These are phyloP conservation scores for Cherax destructor DNA, from an alignment of 1,140 invertebrate species.

Conservation along the genomic window DNA sequence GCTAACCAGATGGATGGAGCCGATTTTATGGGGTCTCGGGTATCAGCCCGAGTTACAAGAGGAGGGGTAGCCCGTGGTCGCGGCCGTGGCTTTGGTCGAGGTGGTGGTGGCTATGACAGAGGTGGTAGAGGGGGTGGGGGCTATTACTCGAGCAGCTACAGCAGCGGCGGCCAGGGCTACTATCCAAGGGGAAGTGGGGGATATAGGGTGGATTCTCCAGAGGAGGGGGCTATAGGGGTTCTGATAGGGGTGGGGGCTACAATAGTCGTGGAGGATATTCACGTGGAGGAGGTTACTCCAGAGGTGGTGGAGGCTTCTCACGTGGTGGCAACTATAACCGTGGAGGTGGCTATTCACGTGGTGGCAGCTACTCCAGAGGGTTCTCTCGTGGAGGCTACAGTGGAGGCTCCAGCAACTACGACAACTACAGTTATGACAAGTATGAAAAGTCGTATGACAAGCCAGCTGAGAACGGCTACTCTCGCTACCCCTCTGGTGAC, in stretches of 20 bases:
- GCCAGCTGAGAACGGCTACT: constrained; percentile 71
- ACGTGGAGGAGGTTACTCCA: constrained; percentile 59
- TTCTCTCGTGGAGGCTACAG: constrained; percentile 67
- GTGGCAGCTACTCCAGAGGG: constrained; percentile 68
- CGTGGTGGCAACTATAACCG: constrained; percentile 55
- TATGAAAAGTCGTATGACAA: constrained; percentile 70
- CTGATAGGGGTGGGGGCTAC: constrained; percentile 64
- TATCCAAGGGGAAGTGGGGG: constrained; percentile 69
- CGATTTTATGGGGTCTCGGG: constrained; percentile 68
- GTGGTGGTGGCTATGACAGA: constrained; percentile 50
- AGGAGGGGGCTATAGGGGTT: constrained; percentile 64
- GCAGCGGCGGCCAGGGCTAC: constrained; percentile 54
- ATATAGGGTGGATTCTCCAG: constrained; percentile 60
- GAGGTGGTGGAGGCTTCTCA: constrained; percentile 62
- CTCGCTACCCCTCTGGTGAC: constrained; percentile 69
- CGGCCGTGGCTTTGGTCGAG: constrained; percentile 50
- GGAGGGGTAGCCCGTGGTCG: constrained; percentile 70
- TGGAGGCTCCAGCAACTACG: constrained; percentile 63
- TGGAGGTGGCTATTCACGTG: constrained; percentile 64
- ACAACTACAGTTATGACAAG: constrained; percentile 65
- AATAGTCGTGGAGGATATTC: constrained; percentile 60
- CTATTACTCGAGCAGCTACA: constrained; percentile 57
- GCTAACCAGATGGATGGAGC: constrained; percentile 71
- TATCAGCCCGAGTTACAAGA: constrained; percentile 69
- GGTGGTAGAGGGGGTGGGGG: constrained; percentile 50